These are phyloP conservation scores for Labia minor DNA, from an alignment of 2,888 invertebrate genomes.

Conservation along the genomic window DNA sequence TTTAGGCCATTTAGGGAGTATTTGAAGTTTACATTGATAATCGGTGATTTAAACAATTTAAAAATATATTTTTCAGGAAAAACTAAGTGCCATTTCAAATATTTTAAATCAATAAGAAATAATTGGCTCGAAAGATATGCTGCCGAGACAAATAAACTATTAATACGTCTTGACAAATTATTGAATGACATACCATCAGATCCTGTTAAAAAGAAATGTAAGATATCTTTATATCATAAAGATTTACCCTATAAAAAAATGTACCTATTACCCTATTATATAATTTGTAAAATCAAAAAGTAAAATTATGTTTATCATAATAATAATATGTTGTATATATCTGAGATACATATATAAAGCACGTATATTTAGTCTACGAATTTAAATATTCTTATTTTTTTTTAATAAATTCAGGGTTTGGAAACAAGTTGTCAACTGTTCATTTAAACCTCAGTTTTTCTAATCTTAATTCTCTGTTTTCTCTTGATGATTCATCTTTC, in stretches of 20 bases:
- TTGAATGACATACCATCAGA: slow-evolving; percentile 68
- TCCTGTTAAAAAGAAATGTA: slow-evolving; percentile 57
- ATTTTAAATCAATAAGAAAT: slow-evolving; percentile 58
- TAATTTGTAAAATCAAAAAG: too few relatives aligned
- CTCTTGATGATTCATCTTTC: slow-evolving; percentile 16
- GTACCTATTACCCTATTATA: too few relatives aligned
- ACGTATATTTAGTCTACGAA: too few relatives aligned
- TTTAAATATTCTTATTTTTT: too few relatives aligned
- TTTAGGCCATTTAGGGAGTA: too few relatives aligned
- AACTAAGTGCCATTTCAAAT: slow-evolving; percentile 55
- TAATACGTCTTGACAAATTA: slow-evolving; percentile 86
- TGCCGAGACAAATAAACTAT: slow-evolving; percentile 87
- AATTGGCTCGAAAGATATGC: slow-evolving; percentile 75
- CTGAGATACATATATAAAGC: too few relatives aligned
- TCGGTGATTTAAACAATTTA: too few relatives aligned
- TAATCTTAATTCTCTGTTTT: not conserved
- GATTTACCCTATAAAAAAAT: too few relatives aligned
- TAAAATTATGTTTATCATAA: too few relatives aligned
- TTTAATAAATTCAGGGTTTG: not conserved
- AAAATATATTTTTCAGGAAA: slow-evolving; percentile 41
- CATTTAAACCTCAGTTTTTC: not conserved
- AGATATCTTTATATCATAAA: not conserved
- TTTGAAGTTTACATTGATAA: too few relatives aligned
- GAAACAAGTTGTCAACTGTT: not conserved
- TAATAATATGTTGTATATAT: too few relatives aligned